Evolutionary conservation across 2,113 vertebrate species (phyloP).

Genomic region (Chlamydotis undulata): DNA sequence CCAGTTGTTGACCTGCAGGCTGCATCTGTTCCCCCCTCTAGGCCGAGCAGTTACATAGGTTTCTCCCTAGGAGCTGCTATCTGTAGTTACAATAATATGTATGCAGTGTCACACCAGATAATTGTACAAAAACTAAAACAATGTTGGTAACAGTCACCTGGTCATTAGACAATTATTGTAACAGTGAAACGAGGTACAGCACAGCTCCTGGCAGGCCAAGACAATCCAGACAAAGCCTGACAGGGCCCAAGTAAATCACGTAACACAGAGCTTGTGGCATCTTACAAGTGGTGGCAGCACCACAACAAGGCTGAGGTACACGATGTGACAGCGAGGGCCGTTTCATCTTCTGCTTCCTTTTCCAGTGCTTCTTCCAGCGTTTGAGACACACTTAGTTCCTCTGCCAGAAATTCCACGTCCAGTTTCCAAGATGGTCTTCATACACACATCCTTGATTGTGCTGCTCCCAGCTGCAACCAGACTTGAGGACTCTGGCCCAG

Average conservation of each 20-base stretch:
- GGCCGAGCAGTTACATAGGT: too few relatives aligned
- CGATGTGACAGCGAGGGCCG: not conserved
- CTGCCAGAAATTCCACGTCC: not conserved
- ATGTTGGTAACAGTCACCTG: not conserved
- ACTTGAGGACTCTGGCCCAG: not conserved
- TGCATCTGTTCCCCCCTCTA: not conserved
- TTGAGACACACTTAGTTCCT: not conserved
- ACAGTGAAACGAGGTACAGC: accelerated
- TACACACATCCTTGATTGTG: not conserved
- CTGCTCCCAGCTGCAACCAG: not conserved
- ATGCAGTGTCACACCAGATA: not conserved
- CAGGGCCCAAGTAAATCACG: accelerated
- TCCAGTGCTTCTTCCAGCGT: not conserved
- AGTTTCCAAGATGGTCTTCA: not conserved
- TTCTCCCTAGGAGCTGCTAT: not conserved
- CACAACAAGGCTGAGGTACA: not conserved
- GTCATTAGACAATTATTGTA: not conserved
- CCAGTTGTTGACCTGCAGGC: not conserved
- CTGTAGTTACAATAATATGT: not conserved
- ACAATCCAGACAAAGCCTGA: not conserved
- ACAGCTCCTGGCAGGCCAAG: not conserved
- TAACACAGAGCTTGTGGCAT: not conserved
- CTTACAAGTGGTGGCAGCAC: not conserved
- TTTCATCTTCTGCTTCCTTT: not conserved
- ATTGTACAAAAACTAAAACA: not conserved